A percentile compares a stretch with the other conserved stretches of the same genome.
Conservation (phyloP, 2,113 vertebrate species). For the Redunca redunca region DNA sequence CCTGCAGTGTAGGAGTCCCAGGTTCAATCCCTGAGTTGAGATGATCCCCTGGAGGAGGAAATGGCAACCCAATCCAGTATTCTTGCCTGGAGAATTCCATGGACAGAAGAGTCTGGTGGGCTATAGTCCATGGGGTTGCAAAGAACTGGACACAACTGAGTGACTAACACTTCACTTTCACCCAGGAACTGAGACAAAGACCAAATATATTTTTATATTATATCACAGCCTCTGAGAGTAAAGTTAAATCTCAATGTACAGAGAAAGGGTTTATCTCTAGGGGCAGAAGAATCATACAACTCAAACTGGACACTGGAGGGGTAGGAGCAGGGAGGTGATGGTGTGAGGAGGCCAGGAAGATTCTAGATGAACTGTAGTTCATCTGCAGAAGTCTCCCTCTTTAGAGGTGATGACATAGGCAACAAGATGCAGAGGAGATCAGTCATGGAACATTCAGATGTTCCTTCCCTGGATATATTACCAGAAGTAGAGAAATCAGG, state of each 20-base stretch:
- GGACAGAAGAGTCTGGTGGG: neutral
- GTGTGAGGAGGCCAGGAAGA: neutral
- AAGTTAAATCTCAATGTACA: neutral
- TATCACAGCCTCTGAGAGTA: neutral
- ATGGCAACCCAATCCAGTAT: neutral
- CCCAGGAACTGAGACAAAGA: neutral
- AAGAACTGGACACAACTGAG: neutral
- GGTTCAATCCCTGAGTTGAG: neutral
- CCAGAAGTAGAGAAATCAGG: neutral
- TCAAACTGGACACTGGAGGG: neutral
- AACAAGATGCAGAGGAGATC: neutral
- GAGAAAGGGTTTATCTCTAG: neutral
- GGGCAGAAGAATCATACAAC: neutral
- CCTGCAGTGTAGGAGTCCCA: neutral
- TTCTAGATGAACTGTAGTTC: too few relatives aligned
- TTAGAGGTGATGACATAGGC: neutral
- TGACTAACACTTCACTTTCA: neutral
- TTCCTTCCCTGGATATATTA: neutral
- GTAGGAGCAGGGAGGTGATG: accelerated
- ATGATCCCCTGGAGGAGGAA: neutral
- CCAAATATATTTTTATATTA: neutral
- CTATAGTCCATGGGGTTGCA: neutral
- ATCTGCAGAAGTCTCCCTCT: neutral
- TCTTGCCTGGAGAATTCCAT: neutral
- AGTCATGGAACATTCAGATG: neutral